Evolutionary conservation across 1,140 invertebrate genomes (phyloP).

Genomic region (Nephila pilipes): DNA sequence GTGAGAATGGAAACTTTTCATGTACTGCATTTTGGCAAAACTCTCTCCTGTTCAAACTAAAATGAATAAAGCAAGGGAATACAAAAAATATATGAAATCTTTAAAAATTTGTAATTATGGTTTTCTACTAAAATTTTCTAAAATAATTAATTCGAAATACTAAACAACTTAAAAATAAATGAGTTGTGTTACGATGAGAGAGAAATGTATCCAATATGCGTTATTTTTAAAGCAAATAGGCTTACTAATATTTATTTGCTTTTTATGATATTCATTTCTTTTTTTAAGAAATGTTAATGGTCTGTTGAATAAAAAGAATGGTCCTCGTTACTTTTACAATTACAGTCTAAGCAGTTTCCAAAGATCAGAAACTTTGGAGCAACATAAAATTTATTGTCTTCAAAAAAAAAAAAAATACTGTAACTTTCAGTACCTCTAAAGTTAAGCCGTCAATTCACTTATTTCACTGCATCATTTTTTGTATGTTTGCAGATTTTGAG

Average conservation of each 20-base stretch:
- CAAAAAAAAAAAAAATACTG: neutral
- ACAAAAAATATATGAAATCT: too few relatives aligned
- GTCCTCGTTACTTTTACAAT: neutral
- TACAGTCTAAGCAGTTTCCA: neutral
- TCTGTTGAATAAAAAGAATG: neutral
- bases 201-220: too few relatives aligned
- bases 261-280: neutral
- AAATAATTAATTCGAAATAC: too few relatives aligned
- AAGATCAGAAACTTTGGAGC: neutral
- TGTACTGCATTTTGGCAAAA: neutral
- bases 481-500: too few relatives aligned
- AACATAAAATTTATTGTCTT: neutral
- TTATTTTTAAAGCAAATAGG: too few relatives aligned
- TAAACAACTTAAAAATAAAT: too few relatives aligned
- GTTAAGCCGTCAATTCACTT: neutral
- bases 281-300: neutral
- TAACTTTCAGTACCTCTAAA: neutral
- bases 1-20: neutral
- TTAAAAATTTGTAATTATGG: too few relatives aligned
- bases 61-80: neutral
- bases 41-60: neutral
- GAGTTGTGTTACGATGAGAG: too few relatives aligned
- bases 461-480: neutral
- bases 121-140: too few relatives aligned
- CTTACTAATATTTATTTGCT: too few relatives aligned